A percentile compares a stretch with the other conserved stretches of the same genome.
These are phyloP conservation scores for Ormyrus thymus DNA, from an alignment of 2,888 invertebrate genomes.

Conservation along the genomic window DNA sequence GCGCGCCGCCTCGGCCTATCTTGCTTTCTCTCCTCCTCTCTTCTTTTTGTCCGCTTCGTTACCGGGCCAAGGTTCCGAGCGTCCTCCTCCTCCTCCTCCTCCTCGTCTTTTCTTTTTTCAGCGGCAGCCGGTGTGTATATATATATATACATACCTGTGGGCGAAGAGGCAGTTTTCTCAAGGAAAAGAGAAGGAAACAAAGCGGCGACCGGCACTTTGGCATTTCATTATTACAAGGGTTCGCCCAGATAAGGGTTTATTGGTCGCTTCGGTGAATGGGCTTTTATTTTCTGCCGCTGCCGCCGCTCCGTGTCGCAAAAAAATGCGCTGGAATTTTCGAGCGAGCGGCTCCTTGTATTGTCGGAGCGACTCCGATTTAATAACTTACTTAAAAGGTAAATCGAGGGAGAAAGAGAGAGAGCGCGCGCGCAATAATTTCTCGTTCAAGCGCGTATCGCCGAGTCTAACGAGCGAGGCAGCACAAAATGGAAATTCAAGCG, in stretches of 20 bases:
- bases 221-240: conserved; percentile 50
- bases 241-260: conserved; percentile 45
- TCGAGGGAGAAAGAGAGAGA: too few species aligned
- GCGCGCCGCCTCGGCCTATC: conserved; percentile 47
- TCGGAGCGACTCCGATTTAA: neutral
- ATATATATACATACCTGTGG: neutral
- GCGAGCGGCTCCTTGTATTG: conserved; percentile 23
- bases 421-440: conserved; percentile 20
- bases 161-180: conserved; percentile 22
- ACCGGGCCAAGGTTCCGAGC: conserved; percentile 55
- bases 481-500: conserved; percentile 49
- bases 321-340: conserved; percentile 1
- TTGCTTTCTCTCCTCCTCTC: conserved; percentile 32
- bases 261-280: conserved; percentile 32
- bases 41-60: conserved; percentile 44
- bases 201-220: conserved; percentile 42
- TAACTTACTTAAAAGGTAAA: too few species aligned
- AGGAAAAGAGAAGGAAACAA: conserved; percentile 24
- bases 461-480: neutral
- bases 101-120: conserved; percentile 50
- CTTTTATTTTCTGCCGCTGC: conserved; percentile 12
- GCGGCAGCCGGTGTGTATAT: conserved; percentile 6
- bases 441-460: conserved; percentile 3
- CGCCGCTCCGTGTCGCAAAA: conserved; percentile 22
- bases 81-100: conserved; percentile 39